Evolutionary conservation across 1,140 invertebrate genomes (phyloP).

Genomic region (Drosophila leontia): DNA sequence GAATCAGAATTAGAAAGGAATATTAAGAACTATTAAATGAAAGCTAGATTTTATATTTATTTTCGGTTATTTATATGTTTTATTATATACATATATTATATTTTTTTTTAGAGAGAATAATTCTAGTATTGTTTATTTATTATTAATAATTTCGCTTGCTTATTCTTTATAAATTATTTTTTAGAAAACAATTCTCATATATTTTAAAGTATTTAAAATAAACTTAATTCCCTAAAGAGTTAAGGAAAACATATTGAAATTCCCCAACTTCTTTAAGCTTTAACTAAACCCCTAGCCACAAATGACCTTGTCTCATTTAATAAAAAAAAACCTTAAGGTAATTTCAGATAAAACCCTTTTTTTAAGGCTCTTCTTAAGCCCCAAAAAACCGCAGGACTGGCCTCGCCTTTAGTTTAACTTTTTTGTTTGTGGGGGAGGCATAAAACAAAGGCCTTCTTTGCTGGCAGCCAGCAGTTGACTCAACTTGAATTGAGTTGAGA

Average conservation of each 20-base stretch:
- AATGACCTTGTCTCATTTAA: neutral
- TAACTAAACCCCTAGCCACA: neutral
- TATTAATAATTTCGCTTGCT: neutral
- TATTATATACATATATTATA: no score
- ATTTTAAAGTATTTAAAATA: neutral
- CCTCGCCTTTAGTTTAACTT: conserved; percentile 6
- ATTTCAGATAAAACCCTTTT: neutral
- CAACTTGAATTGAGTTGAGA: conserved; percentile 42
- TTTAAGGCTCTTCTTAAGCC: neutral
- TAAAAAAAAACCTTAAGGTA: neutral
- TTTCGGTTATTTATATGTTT: no score
- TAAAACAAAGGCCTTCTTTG: conserved; percentile 46
- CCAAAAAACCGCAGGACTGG: neutral
- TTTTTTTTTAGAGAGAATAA: neutral
- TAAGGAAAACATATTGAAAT: neutral
- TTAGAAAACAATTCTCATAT: neutral
- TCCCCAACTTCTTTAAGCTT: neutral
- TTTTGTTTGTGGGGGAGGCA: conserved; percentile 7
- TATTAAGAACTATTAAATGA: no score
- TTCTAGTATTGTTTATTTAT: neutral
- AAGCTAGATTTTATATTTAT: neutral
- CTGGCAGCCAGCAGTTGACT: conserved; percentile 7
- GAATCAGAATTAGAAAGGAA: neutral
- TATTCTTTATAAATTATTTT: neutral
- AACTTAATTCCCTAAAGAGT: neutral